Evolutionary conservation across 2,797 vertebrate genomes (phyloP).

Genomic region (Phoeniculus purpureus): DNA sequence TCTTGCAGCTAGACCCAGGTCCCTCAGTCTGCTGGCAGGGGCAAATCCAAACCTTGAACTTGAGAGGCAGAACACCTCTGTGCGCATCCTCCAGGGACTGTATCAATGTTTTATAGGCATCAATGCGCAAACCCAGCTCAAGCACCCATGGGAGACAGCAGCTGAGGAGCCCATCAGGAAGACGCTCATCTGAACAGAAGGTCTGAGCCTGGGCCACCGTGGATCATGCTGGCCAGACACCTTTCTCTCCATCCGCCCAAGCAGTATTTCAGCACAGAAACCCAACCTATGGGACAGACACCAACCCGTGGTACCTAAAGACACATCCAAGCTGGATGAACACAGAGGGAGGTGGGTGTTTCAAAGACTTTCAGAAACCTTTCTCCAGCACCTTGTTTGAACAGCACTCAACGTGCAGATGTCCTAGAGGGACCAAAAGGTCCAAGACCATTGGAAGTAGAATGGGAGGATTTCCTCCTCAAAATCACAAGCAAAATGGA

Average conservation of each 20-base stretch:
- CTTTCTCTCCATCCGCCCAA: not conserved
- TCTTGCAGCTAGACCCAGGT: not conserved
- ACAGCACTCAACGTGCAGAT: not conserved
- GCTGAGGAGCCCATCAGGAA: not conserved
- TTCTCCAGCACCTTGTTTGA: not conserved
- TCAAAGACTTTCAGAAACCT: not conserved
- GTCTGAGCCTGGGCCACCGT: not conserved
- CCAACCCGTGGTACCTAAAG: accelerated
- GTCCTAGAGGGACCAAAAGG: not conserved
- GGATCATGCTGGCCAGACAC: not conserved
- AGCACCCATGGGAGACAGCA: not conserved
- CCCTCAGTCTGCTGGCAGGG: not conserved
- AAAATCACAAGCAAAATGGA: conserved; percentile 10
- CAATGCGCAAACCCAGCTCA: not conserved
- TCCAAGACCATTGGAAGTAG: not conserved
- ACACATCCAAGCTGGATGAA: not conserved
- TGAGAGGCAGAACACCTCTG: not conserved
- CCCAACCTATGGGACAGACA: not conserved
- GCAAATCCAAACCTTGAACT: not conserved
- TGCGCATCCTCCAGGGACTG: not conserved
- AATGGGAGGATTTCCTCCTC: not conserved
- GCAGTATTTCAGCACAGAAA: not conserved
- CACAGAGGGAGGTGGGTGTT: not conserved
- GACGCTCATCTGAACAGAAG: not conserved
- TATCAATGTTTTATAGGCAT: not conserved